phyloP scores from a whole-genome alignment of 2,888 invertebrate genomes.

The Acrobasis consociella region DNA sequence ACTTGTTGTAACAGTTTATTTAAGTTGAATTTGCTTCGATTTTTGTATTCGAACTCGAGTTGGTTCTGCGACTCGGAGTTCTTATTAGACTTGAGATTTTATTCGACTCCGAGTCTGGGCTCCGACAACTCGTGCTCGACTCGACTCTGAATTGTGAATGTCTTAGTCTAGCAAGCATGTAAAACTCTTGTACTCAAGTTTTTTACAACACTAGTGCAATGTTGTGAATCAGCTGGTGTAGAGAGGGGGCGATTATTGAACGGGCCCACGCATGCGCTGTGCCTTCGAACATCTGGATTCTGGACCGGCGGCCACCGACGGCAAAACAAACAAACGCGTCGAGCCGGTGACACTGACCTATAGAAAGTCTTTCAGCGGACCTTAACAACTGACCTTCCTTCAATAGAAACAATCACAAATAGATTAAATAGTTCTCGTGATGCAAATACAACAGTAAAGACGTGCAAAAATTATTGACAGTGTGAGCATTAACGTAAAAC shows the following conservation, averaged over 20 bases:
- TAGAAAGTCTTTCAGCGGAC: slow-evolving; percentile 41
- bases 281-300: slow-evolving; percentile 45
- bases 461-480: neutral
- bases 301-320: slow-evolving; percentile 55
- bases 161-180: no score
- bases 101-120: no score
- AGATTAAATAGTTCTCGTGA: neutral
- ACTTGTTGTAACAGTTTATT: no score
- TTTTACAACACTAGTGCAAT: no score
- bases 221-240: slow-evolving; percentile 51
- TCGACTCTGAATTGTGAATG: no score
- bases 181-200: no score
- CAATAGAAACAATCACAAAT: neutral
- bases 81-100: no score
- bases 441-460: neutral
- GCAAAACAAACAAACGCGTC: slow-evolving; percentile 73
- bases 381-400: slow-evolving; percentile 30
- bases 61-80: no score
- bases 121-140: no score
- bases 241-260: slow-evolving; percentile 63
- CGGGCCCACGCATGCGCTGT: slow-evolving; percentile 71
- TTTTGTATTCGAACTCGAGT: no score
- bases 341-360: slow-evolving; percentile 67
- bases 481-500: slow-evolving; percentile 38
- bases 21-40: no score